phyloP scores from a whole-genome alignment of 2,797 vertebrate genomes.

The Pristis pectinata region DNA sequence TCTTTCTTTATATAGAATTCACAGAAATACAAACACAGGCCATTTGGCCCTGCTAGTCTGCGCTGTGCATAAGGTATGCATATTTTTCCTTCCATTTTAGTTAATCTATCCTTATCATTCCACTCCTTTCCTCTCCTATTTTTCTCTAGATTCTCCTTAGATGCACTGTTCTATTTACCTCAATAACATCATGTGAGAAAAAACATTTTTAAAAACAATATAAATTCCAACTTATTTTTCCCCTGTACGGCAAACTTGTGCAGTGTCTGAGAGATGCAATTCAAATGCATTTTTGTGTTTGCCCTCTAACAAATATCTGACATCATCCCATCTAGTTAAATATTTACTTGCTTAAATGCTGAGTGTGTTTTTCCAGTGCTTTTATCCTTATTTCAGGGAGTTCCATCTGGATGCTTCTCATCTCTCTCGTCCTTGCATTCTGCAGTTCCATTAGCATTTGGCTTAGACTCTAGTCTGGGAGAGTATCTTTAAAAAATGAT shows the following conservation, averaged over 20 bases:
- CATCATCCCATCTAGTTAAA: not conserved
- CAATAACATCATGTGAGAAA: not conserved
- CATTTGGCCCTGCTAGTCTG: too few relatives aligned
- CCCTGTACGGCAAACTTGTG: not conserved
- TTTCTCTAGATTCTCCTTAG: not conserved
- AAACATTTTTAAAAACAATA: not conserved
- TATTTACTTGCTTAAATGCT: not conserved
- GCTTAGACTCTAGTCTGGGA: not conserved
- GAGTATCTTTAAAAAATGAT: not conserved
- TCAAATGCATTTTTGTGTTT: not conserved
- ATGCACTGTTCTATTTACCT: not conserved
- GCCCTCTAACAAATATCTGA: not conserved
- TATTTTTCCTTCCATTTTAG: not conserved
- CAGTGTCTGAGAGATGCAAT: not conserved
- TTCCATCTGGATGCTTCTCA: not conserved
- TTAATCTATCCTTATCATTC: not conserved
- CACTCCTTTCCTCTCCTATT: not conserved
- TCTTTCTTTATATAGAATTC: not conserved
- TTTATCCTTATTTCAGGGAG: conserved; percentile 1
- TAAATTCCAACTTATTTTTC: conserved; percentile 12
- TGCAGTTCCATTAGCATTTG: not conserved
- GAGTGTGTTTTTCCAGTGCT: not conserved
- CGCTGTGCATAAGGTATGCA: too few relatives aligned
- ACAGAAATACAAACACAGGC: too few relatives aligned
- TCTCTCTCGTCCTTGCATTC: not conserved